Conservation (phyloP, 2,888 invertebrate species). For the Aphrophora alni region DNA sequence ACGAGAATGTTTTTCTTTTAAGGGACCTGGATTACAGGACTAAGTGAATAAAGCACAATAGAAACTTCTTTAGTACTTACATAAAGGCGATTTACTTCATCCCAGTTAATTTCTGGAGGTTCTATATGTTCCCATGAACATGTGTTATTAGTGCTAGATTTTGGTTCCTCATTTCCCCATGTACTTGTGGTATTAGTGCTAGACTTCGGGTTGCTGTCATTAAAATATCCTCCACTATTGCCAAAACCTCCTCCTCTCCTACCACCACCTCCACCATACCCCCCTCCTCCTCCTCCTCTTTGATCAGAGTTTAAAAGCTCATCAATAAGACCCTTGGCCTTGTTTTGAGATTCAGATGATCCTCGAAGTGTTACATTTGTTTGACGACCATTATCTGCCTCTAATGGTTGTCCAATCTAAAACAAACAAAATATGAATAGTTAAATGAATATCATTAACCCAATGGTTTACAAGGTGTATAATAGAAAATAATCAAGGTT, state of each 20-base stretch:
- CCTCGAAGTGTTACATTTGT: constrained; percentile 62
- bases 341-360: constrained; percentile 59
- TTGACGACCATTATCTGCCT: background rate
- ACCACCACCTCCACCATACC: too few relatives aligned
- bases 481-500: too few relatives aligned
- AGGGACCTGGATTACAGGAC: too few relatives aligned
- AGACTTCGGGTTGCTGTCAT: background rate
- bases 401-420: background rate
- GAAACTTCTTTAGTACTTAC: too few relatives aligned
- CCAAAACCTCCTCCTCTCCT: background rate
- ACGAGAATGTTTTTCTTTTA: too few relatives aligned
- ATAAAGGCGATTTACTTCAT: constrained; percentile 61
- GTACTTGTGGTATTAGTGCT: too few relatives aligned
- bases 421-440: background rate
- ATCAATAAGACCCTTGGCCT: constrained; percentile 56
- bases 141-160: background rate
- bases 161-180: too few relatives aligned
- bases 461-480: too few relatives aligned
- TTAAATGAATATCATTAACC: too few relatives aligned
- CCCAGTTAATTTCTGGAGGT: constrained; percentile 63
- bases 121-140: background rate
- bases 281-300: background rate
- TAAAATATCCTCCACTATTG: background rate
- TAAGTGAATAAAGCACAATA: too few relatives aligned
- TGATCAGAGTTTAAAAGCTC: constrained; percentile 16